Evolutionary conservation across 2,113 vertebrate species (phyloP).

Genomic region (Pituophis catenifer): DNA sequence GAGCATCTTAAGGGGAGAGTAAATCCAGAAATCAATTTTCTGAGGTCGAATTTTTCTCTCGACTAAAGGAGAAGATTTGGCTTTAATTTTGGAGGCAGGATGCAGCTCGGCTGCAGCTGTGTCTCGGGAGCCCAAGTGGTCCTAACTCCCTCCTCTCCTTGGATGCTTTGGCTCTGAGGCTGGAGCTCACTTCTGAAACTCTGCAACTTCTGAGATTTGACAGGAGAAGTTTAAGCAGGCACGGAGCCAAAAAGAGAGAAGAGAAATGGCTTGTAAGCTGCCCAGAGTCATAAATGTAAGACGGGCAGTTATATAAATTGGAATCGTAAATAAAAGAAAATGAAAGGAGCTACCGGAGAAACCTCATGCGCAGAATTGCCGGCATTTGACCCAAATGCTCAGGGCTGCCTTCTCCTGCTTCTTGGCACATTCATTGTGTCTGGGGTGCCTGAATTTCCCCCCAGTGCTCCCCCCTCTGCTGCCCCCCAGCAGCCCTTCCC

Average conservation of each 20-base stretch:
- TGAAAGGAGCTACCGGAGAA: background rate
- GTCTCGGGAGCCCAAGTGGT: background rate
- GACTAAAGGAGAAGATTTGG: background rate
- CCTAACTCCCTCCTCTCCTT: rapidly evolving
- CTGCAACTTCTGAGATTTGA: background rate
- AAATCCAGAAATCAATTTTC: background rate
- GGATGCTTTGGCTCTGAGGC: background rate
- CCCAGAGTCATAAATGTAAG: background rate
- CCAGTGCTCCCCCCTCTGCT: background rate
- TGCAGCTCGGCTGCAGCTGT: no score
- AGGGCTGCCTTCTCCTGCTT: background rate
- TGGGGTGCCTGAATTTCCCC: background rate
- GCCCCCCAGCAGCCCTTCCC: background rate
- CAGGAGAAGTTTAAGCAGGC: background rate
- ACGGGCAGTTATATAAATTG: background rate
- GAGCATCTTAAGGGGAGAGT: background rate
- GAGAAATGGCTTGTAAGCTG: background rate
- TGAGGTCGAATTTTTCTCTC: background rate
- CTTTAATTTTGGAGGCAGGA: no score
- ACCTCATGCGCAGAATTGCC: background rate
- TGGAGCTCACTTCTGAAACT: background rate
- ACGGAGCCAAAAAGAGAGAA: background rate
- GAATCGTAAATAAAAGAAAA: background rate
- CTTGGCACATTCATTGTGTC: no score
- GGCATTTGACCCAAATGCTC: constrained; percentile 12